phyloP scores from a whole-genome alignment of 1,140 invertebrate species.

The Meteorus sp. region DNA sequence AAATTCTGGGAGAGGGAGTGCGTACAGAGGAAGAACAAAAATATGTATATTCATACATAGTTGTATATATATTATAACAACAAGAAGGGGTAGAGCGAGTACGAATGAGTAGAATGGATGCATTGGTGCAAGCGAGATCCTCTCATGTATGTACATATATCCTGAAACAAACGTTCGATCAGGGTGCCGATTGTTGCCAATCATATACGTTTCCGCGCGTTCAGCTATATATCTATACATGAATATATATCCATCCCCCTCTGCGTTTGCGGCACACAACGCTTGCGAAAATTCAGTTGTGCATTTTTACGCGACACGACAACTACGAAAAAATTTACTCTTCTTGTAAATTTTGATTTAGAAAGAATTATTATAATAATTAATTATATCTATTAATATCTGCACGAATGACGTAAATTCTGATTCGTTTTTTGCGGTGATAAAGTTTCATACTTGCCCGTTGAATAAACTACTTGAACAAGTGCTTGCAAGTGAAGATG shows the following conservation, averaged over 20 bases:
- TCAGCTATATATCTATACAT: no score
- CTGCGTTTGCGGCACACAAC: conserved; percentile 39
- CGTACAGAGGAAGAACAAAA: conserved; percentile 15
- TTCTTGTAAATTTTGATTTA: no score
- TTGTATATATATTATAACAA: background rate
- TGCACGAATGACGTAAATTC: no score
- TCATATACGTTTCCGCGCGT: conserved; percentile 53
- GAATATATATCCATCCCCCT: no score
- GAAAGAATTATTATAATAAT: no score
- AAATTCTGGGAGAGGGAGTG: conserved; percentile 13
- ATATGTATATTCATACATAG: background rate
- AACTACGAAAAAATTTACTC: conserved; percentile 37
- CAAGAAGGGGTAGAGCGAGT: conserved; percentile 10
- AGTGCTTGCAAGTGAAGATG: no score
- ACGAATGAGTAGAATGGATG: background rate
- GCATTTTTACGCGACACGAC: conserved; percentile 52
- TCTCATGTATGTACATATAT: conserved; percentile 41
- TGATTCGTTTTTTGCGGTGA: no score
- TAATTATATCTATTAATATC: no score
- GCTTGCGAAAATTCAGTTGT: conserved; percentile 55
- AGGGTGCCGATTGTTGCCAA: conserved; percentile 58
- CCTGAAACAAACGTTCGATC: conserved; percentile 57
- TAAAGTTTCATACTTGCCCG: no score
- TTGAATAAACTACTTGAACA: no score
- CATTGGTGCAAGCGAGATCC: conserved; percentile 34